These are phyloP conservation scores for Nudaria mundana DNA, from an alignment of 2,888 invertebrate species.

Conservation along the genomic window DNA sequence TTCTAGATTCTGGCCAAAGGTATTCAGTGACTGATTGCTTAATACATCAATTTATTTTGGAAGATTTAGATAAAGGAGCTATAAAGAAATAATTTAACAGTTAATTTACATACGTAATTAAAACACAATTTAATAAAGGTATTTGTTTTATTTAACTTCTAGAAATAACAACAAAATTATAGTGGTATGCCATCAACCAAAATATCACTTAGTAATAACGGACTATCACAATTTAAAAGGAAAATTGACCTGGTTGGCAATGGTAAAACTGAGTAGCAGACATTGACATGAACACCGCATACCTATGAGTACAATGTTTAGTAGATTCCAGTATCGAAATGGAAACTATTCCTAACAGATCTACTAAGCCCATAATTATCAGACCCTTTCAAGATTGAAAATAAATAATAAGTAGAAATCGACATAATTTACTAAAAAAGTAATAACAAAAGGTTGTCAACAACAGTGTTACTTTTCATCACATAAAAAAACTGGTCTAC, in stretches of 20 bases:
- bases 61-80: conserved; percentile 46
- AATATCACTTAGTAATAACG: conserved; percentile 66
- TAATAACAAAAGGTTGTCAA: too few species aligned
- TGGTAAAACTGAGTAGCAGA: conserved; percentile 15
- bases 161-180: conserved; percentile 71
- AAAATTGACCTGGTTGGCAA: conserved; percentile 50
- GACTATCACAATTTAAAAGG: conserved; percentile 70
- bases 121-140: conserved; percentile 55
- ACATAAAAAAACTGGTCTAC: too few species aligned
- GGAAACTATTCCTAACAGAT: too few species aligned
- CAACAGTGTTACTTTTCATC: too few species aligned
- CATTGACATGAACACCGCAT: conserved; percentile 33
- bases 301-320: conserved; percentile 12
- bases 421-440: too few species aligned
- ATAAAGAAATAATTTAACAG: conserved; percentile 18
- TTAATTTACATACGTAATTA: too few species aligned
- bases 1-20: conserved; percentile 94
- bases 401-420: too few species aligned
- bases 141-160: conserved; percentile 58
- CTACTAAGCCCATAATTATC: too few species aligned
- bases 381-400: too few species aligned
- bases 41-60: conserved; percentile 93
- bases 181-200: conserved; percentile 61
- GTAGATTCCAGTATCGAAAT: too few species aligned
- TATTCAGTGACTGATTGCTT: conserved; percentile 93